These are phyloP conservation scores for Sinotaia quadrata DNA, from an alignment of 2,888 invertebrate genomes.

Conservation along the genomic window DNA sequence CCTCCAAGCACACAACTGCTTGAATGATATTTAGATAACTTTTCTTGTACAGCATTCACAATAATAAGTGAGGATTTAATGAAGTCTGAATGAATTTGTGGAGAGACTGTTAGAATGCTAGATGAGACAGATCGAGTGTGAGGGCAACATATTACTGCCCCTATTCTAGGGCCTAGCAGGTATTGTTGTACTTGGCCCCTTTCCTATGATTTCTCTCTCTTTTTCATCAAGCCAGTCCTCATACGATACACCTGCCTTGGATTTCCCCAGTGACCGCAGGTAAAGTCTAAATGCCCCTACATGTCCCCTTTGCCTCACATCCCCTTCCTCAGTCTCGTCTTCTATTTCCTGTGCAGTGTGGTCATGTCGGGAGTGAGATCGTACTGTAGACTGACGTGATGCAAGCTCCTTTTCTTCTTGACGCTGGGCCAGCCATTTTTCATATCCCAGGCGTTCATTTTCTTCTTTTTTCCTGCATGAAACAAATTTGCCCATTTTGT, in stretches of 20 bases:
- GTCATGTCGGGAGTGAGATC: constrained; percentile 12
- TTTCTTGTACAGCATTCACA: no score
- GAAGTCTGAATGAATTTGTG: no score
- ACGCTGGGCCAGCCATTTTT: constrained; percentile 63
- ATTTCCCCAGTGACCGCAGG: constrained; percentile 53
- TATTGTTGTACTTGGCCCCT: background rate
- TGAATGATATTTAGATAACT: no score
- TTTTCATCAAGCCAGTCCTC: constrained; percentile 64
- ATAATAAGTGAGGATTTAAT: no score
- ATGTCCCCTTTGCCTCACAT: background rate
- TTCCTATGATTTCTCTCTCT: constrained; percentile 45
- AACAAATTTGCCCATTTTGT: no score
- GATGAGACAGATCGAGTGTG: no score
- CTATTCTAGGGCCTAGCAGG: no score
- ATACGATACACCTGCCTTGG: constrained; percentile 52
- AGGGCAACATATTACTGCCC: no score
- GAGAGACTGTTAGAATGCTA: no score
- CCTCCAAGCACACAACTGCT: no score
- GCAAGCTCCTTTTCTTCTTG: constrained; percentile 51
- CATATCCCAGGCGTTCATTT: constrained; percentile 62
- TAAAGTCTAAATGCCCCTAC: constrained; percentile 58
- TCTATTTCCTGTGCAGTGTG: constrained; percentile 8
- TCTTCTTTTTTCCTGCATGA: constrained; percentile 56
- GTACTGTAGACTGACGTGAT: constrained; percentile 17
- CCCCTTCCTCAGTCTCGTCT: constrained; percentile 9